Evolutionary conservation across 2,888 invertebrate genomes (phyloP).

Genomic region (Cecidostiba fungosa): DNA sequence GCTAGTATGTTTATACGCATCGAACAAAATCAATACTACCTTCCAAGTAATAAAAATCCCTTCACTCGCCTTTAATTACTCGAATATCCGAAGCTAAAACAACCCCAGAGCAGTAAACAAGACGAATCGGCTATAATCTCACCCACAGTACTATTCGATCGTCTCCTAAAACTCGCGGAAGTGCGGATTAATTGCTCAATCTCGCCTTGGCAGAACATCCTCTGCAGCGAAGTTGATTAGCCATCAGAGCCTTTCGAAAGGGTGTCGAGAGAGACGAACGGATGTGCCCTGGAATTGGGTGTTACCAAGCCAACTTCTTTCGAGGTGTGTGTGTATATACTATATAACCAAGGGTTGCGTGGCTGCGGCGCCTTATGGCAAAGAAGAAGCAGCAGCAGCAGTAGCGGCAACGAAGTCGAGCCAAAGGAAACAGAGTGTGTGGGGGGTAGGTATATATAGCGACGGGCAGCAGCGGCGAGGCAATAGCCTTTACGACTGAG

Average conservation of each 20-base stretch:
- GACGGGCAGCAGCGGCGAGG: conserved; percentile 70
- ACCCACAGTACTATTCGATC: neutral
- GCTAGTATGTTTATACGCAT: neutral
- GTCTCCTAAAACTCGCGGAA: conserved; percentile 20
- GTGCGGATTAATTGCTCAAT: conserved; percentile 56
- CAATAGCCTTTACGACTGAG: conserved; percentile 80
- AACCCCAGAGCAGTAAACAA: neutral
- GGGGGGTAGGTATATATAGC: conserved; percentile 69
- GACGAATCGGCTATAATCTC: conserved; percentile 4
- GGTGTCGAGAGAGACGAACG: neutral
- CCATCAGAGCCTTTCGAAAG: conserved; percentile 23
- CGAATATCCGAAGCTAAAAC: neutral
- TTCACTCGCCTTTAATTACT: neutral
- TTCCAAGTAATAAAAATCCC: neutral
- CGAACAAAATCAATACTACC: neutral
- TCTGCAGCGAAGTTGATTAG: conserved; percentile 54
- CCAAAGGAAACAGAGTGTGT: conserved; percentile 49
- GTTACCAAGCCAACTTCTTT: conserved; percentile 74
- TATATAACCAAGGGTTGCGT: conserved; percentile 63
- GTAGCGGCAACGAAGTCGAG: neutral
- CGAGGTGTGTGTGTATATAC: neutral
- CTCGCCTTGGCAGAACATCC: neutral
- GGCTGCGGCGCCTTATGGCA: conserved; percentile 57
- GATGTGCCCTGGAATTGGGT: conserved; percentile 66
- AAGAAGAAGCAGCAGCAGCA: conserved; percentile 31